These are phyloP conservation scores for Plectrocnemia conspersa DNA, from an alignment of 1,140 invertebrate species.

Conservation along the genomic window DNA sequence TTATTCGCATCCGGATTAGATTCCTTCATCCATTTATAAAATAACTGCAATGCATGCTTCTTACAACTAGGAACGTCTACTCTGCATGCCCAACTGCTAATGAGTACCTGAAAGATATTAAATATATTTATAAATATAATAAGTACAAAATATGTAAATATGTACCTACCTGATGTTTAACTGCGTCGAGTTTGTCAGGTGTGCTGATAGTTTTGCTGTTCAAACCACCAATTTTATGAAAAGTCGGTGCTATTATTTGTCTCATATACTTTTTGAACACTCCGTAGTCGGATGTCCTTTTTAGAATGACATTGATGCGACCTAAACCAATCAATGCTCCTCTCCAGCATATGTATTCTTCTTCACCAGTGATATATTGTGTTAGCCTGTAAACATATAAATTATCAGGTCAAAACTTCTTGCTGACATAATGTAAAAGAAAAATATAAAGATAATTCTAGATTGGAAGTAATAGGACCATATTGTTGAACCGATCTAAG, in stretches of 20 bases:
- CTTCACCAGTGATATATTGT: conserved; percentile 61
- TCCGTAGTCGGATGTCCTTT: conserved; percentile 50
- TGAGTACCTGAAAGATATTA: conserved; percentile 42
- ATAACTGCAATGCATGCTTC: conserved; percentile 54
- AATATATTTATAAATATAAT: no score
- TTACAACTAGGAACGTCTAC: conserved; percentile 59
- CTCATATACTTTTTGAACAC: conserved; percentile 59
- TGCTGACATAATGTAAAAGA: no score
- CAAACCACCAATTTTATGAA: conserved; percentile 51
- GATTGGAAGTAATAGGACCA: no score
- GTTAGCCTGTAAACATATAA: no score
- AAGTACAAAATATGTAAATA: no score
- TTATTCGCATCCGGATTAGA: conserved; percentile 54
- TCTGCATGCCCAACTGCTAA: conserved; percentile 58
- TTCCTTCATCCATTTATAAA: conserved; percentile 53
- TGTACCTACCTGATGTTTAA: conserved; percentile 54
- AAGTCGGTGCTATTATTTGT: conserved; percentile 54
- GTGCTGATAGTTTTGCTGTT: conserved; percentile 48
- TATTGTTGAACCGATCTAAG: no score
- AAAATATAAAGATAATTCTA: no score
- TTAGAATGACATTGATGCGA: conserved; percentile 52
- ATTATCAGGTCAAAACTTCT: no score
- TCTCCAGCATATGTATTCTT: conserved; percentile 63
- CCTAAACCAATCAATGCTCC: conserved; percentile 57
- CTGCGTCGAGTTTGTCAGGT: conserved; percentile 47